These are phyloP conservation scores for Apis mellifera DNA, from an alignment of 1,140 invertebrate species.

Conservation along the genomic window DNA sequence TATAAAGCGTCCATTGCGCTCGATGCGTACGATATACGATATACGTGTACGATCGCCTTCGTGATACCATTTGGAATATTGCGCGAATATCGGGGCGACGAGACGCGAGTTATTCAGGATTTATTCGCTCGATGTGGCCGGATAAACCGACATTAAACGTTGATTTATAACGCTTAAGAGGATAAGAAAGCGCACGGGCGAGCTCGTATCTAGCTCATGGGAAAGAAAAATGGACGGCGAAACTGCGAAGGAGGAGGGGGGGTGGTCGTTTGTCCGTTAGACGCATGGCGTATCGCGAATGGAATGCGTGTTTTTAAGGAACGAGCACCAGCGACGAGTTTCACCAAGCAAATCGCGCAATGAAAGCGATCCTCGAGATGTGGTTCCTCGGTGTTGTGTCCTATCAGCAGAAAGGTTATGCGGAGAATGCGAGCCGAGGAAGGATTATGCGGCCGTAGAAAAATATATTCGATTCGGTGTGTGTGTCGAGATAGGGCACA, in stretches of 20 bases:
- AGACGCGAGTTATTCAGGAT: constrained; percentile 4
- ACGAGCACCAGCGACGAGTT: not conserved
- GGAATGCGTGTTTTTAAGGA: constrained; percentile 49
- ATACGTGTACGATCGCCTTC: not conserved
- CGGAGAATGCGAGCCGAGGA: constrained; percentile 30
- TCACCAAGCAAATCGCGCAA: constrained; percentile 23
- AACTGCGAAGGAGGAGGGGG: not conserved
- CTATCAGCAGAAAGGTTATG: constrained; percentile 58
- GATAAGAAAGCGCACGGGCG: constrained; percentile 28
- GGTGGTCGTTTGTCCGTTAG: constrained; percentile 36
- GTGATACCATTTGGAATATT: constrained; percentile 28
- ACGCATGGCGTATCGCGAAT: constrained; percentile 23
- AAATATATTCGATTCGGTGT: constrained; percentile 32
- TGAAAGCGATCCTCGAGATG: constrained; percentile 23
- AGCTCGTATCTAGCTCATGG: not conserved
- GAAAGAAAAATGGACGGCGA: constrained; percentile 47
- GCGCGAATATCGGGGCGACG: constrained; percentile 14
- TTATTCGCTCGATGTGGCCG: constrained; percentile 17
- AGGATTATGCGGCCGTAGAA: constrained; percentile 35
- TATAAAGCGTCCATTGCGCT: too few relatives aligned
- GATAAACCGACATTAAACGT: constrained; percentile 45
- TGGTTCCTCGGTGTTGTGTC: constrained; percentile 14
- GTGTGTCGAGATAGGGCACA: not conserved
- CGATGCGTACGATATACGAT: not conserved
- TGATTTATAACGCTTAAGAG: constrained; percentile 40